Conservation (phyloP, 2,888 invertebrate species). For the Chymomyza fuscimana region DNA sequence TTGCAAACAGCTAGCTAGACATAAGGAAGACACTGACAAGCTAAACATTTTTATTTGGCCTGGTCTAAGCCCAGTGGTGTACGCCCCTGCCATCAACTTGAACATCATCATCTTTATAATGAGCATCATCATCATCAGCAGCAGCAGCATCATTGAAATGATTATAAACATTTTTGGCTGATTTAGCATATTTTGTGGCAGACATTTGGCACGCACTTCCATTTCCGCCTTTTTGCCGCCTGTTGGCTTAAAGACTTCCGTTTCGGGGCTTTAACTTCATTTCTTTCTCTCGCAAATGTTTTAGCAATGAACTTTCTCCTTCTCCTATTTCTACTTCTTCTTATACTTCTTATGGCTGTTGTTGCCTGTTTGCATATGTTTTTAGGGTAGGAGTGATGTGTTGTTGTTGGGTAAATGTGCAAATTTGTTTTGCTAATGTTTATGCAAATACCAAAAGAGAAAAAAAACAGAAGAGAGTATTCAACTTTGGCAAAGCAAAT, state of each 20-base stretch:
- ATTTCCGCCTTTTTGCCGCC: constrained; percentile 53
- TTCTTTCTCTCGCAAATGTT: constrained; percentile 45
- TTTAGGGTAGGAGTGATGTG: constrained; percentile 19
- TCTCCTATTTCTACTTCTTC: constrained; percentile 11
- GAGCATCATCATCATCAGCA: constrained; percentile 25
- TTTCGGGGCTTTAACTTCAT: constrained; percentile 49
- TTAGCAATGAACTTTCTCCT: constrained; percentile 17
- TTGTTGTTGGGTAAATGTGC: constrained; percentile 56
- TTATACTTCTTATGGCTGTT: constrained; percentile 32
- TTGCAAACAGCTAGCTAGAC: constrained; percentile 27
- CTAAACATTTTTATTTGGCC: constrained; percentile 49
- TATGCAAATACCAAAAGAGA: constrained; percentile 65
- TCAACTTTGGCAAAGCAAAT: not conserved
- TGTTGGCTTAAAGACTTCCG: constrained; percentile 72
- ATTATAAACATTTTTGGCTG: constrained; percentile 71
- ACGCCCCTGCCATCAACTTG: constrained; percentile 25
- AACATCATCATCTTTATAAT: constrained; percentile 19
- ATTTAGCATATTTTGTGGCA: constrained; percentile 64
- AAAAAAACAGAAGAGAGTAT: constrained; percentile 24
- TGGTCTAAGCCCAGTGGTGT: not conserved
- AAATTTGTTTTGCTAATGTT: constrained; percentile 75
- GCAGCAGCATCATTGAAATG: constrained; percentile 41
- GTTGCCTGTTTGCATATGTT: constrained; percentile 70
- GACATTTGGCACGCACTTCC: constrained; percentile 62
- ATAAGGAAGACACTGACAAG: constrained; percentile 34